phyloP scores from a whole-genome alignment of 2,888 invertebrate species.

The Iphiclides podalirius region DNA sequence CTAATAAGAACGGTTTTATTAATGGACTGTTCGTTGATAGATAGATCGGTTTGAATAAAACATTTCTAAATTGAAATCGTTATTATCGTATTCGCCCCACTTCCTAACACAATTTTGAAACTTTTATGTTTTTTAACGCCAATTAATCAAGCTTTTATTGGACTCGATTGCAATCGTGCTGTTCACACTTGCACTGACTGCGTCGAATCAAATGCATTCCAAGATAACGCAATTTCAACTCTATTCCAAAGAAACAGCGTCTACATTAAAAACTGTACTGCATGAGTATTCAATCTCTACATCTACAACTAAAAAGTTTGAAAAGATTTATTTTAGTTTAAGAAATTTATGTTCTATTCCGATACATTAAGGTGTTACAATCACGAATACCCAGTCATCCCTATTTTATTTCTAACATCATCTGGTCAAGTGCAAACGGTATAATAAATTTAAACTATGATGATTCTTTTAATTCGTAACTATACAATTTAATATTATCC shows the following conservation, averaged over 20 bases:
- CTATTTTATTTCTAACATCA: conserved; percentile 31
- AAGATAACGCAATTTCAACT: conserved; percentile 1
- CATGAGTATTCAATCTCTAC: no score
- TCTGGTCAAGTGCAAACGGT: conserved; percentile 38
- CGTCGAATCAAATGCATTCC: not conserved
- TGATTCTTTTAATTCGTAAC: no score
- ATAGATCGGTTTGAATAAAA: no score
- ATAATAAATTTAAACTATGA: conserved; percentile 19
- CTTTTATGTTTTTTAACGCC: conserved; percentile 6
- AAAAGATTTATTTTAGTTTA: no score
- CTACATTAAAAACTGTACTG: no score
- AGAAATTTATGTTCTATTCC: not conserved
- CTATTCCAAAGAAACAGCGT: not conserved
- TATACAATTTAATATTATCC: no score
- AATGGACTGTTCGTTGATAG: no score
- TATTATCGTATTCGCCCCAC: not conserved
- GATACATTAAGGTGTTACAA: not conserved
- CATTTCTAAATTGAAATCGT: not conserved
- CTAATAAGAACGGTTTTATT: no score
- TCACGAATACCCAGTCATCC: conserved; percentile 16
- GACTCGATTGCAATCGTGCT: conserved; percentile 24
- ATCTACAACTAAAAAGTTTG: no score
- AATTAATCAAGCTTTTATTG: conserved; percentile 24
- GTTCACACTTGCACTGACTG: conserved; percentile 24
- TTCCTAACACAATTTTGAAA: not conserved